phyloP scores from a whole-genome alignment of 2,113 vertebrate genomes.

The Serilophus lunatus region DNA sequence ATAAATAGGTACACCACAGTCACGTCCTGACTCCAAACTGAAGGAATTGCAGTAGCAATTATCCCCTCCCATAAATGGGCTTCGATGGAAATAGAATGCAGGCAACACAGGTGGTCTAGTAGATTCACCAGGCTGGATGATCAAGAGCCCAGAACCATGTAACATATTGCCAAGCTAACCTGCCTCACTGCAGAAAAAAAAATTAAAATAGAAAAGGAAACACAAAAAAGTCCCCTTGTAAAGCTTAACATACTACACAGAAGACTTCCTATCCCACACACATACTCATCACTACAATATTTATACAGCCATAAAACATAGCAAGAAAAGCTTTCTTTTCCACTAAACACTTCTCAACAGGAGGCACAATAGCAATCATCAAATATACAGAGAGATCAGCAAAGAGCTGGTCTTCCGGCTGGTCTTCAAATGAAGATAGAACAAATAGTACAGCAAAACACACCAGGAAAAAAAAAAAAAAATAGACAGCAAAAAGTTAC shows the following conservation, averaged over 20 bases:
- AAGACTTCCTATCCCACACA: background rate
- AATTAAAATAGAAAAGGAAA: background rate
- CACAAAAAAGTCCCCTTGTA: background rate
- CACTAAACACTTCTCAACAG: background rate
- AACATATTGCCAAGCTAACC: background rate
- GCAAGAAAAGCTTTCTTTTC: background rate
- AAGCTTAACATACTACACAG: background rate
- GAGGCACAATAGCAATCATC: background rate
- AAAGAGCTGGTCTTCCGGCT: background rate
- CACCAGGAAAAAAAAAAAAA: background rate
- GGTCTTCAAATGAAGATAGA: background rate
- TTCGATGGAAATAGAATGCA: background rate
- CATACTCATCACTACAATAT: background rate
- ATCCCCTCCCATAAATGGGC: background rate
- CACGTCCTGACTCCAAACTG: slow-evolving; percentile 6
- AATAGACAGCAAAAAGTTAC: background rate
- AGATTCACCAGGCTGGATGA: background rate
- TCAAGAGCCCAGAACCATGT: background rate
- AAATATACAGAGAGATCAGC: background rate
- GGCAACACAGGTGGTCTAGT: background rate
- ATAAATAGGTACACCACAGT: background rate
- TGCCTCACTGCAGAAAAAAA: background rate
- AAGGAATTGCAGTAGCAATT: slow-evolving; percentile 8
- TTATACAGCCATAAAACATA: background rate
- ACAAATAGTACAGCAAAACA: background rate